A percentile compares a stretch with the other conserved stretches of the same genome.
phyloP scores from a whole-genome alignment of 1,140 invertebrate species.

The Monochamus saltuarius region DNA sequence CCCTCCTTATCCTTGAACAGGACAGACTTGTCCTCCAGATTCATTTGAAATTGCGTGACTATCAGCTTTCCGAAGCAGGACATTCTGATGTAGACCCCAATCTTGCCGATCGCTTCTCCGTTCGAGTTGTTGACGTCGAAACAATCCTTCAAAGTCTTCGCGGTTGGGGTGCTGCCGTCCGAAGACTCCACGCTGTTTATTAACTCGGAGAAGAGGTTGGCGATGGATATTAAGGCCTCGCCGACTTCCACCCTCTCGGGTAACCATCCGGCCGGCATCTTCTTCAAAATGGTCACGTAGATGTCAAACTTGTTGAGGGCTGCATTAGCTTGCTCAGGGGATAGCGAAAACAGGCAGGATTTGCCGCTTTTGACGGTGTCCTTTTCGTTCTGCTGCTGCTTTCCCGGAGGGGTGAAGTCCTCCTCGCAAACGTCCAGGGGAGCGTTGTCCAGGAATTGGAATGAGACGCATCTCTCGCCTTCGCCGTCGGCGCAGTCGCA shows the following conservation, averaged over 20 bases:
- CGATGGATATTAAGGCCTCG: constrained; percentile 40
- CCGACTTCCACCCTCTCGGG: constrained; percentile 47
- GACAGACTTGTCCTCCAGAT: constrained; percentile 48
- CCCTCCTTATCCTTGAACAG: constrained; percentile 50
- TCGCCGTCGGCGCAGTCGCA: constrained; percentile 35
- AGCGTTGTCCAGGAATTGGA: constrained; percentile 55
- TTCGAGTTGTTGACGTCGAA: constrained; percentile 56
- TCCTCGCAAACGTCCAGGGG: constrained; percentile 59
- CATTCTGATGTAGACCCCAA: constrained; percentile 59
- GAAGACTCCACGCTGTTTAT: constrained; percentile 33
- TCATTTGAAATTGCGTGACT: constrained; percentile 64
- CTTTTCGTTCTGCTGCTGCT: constrained; percentile 46
- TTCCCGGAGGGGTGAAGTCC: constrained; percentile 50
- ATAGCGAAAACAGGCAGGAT: constrained; percentile 58
- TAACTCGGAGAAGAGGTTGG: constrained; percentile 46
- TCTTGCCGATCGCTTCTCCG: constrained; percentile 54
- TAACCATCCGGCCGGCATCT: constrained; percentile 40
- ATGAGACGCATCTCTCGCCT: constrained; percentile 54
- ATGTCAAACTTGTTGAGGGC: constrained; percentile 52
- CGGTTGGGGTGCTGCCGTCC: constrained; percentile 33
- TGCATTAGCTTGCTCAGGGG: constrained; percentile 40
- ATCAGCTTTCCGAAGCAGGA: constrained; percentile 67
- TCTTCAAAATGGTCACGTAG: constrained; percentile 49
- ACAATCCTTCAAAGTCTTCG: constrained; percentile 59
- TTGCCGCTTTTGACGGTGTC: constrained; percentile 56